A percentile compares a stretch with the other conserved stretches of the same genome.
phyloP scores from a whole-genome alignment of 2,113 vertebrate genomes.

The Canis aureus region DNA sequence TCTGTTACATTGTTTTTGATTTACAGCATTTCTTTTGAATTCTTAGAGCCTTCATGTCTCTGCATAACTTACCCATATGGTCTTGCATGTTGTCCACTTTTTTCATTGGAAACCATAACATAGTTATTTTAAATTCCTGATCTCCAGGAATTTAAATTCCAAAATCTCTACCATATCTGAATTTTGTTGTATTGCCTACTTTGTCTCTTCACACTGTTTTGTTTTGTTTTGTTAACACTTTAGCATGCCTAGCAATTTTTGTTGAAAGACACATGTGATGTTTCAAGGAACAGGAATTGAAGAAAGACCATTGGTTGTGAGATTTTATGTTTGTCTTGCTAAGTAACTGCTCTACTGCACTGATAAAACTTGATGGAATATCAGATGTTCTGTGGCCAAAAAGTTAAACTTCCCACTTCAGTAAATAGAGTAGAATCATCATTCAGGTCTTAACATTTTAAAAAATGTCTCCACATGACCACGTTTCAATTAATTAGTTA shows the following conservation, averaged over 20 bases:
- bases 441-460: not conserved
- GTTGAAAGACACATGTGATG: not conserved
- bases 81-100: not conserved
- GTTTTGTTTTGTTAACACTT: not conserved
- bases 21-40: not conserved
- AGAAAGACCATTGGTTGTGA: not conserved
- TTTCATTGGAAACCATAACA: not conserved
- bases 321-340: not conserved
- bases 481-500: not conserved
- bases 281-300: not conserved
- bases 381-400: not conserved
- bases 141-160: too few relatives aligned
- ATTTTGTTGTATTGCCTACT: not conserved
- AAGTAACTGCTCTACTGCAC: not conserved
- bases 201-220: not conserved
- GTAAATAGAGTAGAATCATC: not conserved
- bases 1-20: not conserved
- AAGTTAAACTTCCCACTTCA: not conserved
- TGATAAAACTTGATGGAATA: not conserved
- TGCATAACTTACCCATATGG: not conserved
- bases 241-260: not conserved
- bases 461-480: not conserved
- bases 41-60: not conserved
- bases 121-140: not conserved
- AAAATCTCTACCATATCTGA: not conserved